These are phyloP conservation scores for Lagopus leucura DNA, from an alignment of 2,113 vertebrate genomes.

Conservation along the genomic window DNA sequence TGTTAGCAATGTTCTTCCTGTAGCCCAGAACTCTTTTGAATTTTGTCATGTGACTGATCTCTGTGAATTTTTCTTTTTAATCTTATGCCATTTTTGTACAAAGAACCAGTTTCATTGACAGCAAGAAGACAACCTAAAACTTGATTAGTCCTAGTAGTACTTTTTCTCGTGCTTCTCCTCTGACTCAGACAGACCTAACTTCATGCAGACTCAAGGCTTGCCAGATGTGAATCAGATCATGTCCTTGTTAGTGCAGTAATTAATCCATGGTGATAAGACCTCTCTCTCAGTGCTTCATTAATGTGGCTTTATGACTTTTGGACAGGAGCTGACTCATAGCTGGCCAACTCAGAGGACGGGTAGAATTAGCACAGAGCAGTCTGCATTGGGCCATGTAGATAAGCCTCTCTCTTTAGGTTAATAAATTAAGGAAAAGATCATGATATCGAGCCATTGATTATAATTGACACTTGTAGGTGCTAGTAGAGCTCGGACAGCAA, in stretches of 20 bases:
- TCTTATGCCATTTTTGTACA: neutral
- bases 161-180: neutral
- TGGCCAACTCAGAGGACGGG: neutral
- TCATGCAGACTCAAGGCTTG: neutral
- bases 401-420: neutral
- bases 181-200: neutral
- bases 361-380: neutral
- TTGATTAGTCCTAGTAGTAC: neutral
- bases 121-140: neutral
- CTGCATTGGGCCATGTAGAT: neutral
- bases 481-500: neutral
- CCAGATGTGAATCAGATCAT: neutral
- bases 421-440: neutral
- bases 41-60: neutral
- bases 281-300: neutral
- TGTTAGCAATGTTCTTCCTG: neutral
- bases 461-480: neutral
- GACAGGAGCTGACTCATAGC: neutral
- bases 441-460: neutral
- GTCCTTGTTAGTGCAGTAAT: slow-evolving; percentile 12
- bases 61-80: neutral
- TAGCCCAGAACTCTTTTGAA: neutral
- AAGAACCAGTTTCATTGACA: neutral
- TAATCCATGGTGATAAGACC: neutral
- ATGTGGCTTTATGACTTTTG: neutral